These are phyloP conservation scores for Drosophila virilis DNA, from an alignment of 1,140 invertebrate species.

Conservation along the genomic window DNA sequence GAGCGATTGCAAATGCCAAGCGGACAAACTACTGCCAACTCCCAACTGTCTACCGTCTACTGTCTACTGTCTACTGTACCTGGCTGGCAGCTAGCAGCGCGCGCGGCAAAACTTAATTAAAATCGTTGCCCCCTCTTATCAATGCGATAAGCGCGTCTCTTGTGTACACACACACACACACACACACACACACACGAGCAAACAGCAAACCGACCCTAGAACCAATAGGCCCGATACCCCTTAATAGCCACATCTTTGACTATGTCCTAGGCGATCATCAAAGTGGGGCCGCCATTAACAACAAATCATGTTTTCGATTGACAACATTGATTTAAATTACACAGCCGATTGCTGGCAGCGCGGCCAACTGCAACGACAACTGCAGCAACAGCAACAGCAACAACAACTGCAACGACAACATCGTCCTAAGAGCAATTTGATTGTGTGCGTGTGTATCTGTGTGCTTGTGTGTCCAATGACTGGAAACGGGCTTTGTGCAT, in stretches of 20 bases:
- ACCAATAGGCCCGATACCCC: constrained; percentile 12
- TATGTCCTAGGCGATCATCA: constrained; percentile 56
- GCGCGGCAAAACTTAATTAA: constrained; percentile 71
- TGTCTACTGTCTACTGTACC: constrained; percentile 24
- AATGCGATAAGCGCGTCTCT: constrained; percentile 63
- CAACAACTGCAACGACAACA: constrained; percentile 49
- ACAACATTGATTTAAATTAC: constrained; percentile 84
- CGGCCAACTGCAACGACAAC: constrained; percentile 34
- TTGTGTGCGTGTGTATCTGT: constrained; percentile 31
- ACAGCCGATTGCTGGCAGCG: constrained; percentile 75
- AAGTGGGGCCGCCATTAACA: constrained; percentile 80
- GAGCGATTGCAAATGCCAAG: constrained; percentile 4
- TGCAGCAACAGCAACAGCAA: constrained; percentile 45
- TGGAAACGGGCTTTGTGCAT: constrained; percentile 41
- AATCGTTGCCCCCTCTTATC: constrained; percentile 72
- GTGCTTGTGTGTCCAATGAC: constrained; percentile 40
- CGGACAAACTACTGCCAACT: too few species aligned
- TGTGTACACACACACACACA: neutral
- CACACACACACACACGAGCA: neutral
- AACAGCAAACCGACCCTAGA: constrained; percentile 15
- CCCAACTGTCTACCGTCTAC: neutral
- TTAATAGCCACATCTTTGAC: constrained; percentile 15
- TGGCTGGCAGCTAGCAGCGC: neutral
- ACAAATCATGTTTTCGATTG: constrained; percentile 84
- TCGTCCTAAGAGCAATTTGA: constrained; percentile 69